Base-by-base conservation (phyloP, 2,888 invertebrate species). In the Scaptomyza reducta region DNA sequence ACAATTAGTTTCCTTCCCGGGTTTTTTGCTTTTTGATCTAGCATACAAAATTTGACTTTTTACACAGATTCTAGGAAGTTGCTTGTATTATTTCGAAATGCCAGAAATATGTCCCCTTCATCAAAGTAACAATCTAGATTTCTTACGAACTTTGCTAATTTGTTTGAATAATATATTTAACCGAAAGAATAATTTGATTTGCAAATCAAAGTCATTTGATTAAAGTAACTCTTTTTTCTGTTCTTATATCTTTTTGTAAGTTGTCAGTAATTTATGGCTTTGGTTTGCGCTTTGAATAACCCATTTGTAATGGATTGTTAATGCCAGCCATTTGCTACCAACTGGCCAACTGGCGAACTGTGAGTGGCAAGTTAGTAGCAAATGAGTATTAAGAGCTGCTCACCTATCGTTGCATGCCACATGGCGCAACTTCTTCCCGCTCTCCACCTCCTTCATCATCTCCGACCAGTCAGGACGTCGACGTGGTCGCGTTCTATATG, bases 371-470 rank as follows among this genome's bases (percentile, higher is more conserved):
- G 31, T n/a, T 6, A 6, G 35, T 27, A 44, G 44, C 35, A 46
- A 69, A 55, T 58, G 54, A 38, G 51, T 38, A 40, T 47, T 6
- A 22, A 75, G 77, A 29, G 44, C 40, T 51, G 51, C 78, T 80
- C 81, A 95, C 92, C 96, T 94, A 90, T 97, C 97, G 91, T 97
- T 97, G 91, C 96, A 96, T 82, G 95, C 94, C 49, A 97, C 96
- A 89, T 97, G 95, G 87, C 94, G 95, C 73, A 97, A 92, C 89
- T 95, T 96, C 86, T 91, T 95, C 50, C 96, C 96, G 73, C 94
- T 93, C 90, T 97, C 97, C n/a, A 97, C 96, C 91, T 97, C 97
- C 91, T 97, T 97, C 95, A 97, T 96, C 95, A 97, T 95, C 82
- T 95, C 94, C 14, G 94, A 96, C 97, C 97, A 97, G 90, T 97